Percentiles rank a stretch among this genome's conserved stretches.
phyloP scores from a whole-genome alignment of 2,888 invertebrate species.

The Latheticus oryzae region DNA sequence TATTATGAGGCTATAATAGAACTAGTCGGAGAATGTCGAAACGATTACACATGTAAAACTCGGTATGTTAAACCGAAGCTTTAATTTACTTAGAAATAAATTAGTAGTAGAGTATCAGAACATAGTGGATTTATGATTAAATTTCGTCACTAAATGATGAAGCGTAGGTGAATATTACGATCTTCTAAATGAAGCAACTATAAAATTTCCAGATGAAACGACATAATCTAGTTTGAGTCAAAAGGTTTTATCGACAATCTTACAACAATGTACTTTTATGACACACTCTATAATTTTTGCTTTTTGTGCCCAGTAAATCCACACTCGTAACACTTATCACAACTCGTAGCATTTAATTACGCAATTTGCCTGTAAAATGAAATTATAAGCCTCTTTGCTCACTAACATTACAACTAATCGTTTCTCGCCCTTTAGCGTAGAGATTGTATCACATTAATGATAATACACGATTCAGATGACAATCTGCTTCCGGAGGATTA shows the following conservation, averaged over 20 bases:
- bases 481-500: conserved; percentile 45
- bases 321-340: conserved; percentile 23
- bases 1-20: conserved; percentile 35
- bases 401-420: conserved; percentile 35
- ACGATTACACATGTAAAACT: conserved; percentile 31
- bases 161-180: conserved; percentile 36
- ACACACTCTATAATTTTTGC: conserved; percentile 20
- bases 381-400: conserved; percentile 42
- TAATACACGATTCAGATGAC: conserved; percentile 46
- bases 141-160: conserved; percentile 40
- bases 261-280: too few relatives aligned
- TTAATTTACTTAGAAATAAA: conserved; percentile 44
- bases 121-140: conserved; percentile 38
- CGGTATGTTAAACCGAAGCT: conserved; percentile 37
- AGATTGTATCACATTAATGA: conserved; percentile 48
- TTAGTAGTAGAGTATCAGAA: conserved; percentile 42
- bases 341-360: conserved; percentile 36
- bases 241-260: too few relatives aligned
- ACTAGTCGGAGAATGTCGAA: conserved; percentile 42
- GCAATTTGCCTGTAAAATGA: conserved; percentile 38
- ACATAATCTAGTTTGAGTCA: too few relatives aligned
- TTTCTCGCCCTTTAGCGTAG: conserved; percentile 35
- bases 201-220: conserved; percentile 1
- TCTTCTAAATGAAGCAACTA: conserved; percentile 4
- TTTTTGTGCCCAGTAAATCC: conserved; percentile 19